Evolutionary conservation across 2,113 vertebrate species (phyloP).

Genomic region (Gymnogyps californianus): DNA sequence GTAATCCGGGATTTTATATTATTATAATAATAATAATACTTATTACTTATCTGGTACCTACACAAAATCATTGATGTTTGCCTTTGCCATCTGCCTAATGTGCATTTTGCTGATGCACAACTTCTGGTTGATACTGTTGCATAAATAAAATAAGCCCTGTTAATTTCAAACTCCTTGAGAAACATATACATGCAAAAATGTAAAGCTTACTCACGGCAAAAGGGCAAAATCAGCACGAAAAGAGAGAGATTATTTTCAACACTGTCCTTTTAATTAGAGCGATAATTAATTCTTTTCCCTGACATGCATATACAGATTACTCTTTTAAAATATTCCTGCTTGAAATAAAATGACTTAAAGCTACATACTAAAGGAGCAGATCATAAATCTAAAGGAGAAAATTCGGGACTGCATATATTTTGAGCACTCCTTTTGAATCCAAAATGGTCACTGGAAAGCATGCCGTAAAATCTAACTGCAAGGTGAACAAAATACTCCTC

Average conservation of each 20-base stretch:
- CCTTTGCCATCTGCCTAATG: slow-evolving; percentile 14
- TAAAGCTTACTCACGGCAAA: slow-evolving; percentile 34
- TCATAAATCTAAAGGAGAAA: slow-evolving; percentile 37
- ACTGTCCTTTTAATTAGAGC: slow-evolving; percentile 35
- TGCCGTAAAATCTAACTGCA: neutral
- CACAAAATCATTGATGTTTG: slow-evolving; percentile 48
- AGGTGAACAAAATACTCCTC: neutral
- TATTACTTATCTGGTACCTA: slow-evolving; percentile 27
- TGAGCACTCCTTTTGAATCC: slow-evolving; percentile 40
- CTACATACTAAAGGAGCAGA: neutral
- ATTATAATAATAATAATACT: neutral
- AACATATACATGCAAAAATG: neutral
- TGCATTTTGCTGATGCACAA: slow-evolving; percentile 44
- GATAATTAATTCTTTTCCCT: slow-evolving; percentile 58
- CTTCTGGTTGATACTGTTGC: slow-evolving; percentile 11
- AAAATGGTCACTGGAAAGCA: neutral
- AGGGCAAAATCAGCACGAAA: slow-evolving; percentile 32
- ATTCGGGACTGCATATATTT: neutral
- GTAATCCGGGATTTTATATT: neutral
- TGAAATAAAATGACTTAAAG: slow-evolving; percentile 54
- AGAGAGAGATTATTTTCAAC: slow-evolving; percentile 38
- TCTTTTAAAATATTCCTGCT: slow-evolving; percentile 45
- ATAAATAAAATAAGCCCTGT: slow-evolving; percentile 17
- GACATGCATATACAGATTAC: slow-evolving; percentile 2
- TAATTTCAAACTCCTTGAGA: neutral